These are phyloP conservation scores for Haliclystus octoradiatus DNA, from an alignment of 30 jellyfish, hydroid and myxozoan species.

Conservation along the genomic window DNA sequence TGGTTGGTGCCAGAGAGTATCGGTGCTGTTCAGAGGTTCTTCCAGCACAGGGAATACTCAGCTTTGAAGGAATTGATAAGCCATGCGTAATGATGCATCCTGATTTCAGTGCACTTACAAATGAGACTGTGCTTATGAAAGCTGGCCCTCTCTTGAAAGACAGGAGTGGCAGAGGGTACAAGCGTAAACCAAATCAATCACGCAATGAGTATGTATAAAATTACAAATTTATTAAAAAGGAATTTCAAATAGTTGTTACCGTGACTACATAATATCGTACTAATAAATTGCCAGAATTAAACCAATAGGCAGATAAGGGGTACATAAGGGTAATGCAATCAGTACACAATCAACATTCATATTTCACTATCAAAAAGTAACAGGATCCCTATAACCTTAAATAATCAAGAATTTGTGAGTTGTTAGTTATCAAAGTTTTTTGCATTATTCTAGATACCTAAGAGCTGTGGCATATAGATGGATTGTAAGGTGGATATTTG, in stretches of 20 bases:
- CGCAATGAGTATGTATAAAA: slow-evolving; percentile 10
- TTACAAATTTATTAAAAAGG: too few species aligned
- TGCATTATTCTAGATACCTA: slow-evolving; percentile 7
- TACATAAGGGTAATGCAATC: too few species aligned
- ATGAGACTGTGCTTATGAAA: slow-evolving; percentile 9
- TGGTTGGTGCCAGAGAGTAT: slow-evolving; percentile 26
- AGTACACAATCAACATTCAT: too few species aligned
- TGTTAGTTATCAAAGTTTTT: not conserved
- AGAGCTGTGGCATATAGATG: slow-evolving; percentile 27
- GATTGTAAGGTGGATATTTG: slow-evolving; percentile 27
- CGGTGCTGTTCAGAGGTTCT: slow-evolving; percentile 29
- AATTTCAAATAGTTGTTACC: too few species aligned
- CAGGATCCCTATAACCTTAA: too few species aligned
- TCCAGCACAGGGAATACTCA: slow-evolving; percentile 16
- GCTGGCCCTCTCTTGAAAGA: slow-evolving; percentile 21
- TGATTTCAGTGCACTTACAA: slow-evolving; percentile 15
- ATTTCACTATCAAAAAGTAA: too few species aligned
- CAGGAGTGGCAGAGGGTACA: slow-evolving; percentile 11
- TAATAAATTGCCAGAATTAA: too few species aligned
- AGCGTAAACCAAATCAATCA: slow-evolving; percentile 12
- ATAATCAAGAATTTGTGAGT: too few species aligned
- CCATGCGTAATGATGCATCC: slow-evolving; percentile 5
- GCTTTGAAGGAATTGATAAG: too few species aligned
- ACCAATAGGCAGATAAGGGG: too few species aligned
- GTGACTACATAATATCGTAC: too few species aligned